These are phyloP conservation scores for Sabellastarte sp. DNA, from an alignment of 2,888 invertebrate genomes.

Conservation along the genomic window DNA sequence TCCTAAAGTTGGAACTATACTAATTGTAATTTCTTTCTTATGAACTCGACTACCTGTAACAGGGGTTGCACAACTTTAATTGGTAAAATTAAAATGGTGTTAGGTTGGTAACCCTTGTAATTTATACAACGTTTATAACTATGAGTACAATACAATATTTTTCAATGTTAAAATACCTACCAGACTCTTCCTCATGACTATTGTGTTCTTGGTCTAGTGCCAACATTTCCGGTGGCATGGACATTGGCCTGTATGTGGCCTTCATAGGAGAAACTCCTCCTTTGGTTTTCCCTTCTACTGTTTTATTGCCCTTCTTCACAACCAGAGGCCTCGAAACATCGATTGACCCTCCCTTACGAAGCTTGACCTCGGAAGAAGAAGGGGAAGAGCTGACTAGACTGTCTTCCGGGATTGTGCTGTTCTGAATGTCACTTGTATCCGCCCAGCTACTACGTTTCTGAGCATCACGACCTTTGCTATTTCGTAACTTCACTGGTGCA, in stretches of 20 bases:
- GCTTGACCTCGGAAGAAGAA: background rate
- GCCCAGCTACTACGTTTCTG: background rate
- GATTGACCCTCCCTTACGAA: background rate
- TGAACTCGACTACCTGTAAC: too few relatives aligned
- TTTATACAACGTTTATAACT: too few relatives aligned
- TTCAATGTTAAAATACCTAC: conserved; percentile 6
- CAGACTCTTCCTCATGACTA: conserved; percentile 12
- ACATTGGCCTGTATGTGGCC: conserved; percentile 30
- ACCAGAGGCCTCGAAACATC: background rate
- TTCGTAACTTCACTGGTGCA: background rate
- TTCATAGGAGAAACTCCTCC: conserved; percentile 21
- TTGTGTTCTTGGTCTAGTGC: conserved; percentile 1
- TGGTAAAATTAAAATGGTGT: too few relatives aligned
- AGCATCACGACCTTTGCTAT: background rate
- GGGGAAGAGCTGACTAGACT: background rate
- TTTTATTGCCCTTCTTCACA: background rate
- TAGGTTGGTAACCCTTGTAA: too few relatives aligned
- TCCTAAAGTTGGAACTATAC: too few relatives aligned
- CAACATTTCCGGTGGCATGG: conserved; percentile 18
- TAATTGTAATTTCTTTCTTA: too few relatives aligned
- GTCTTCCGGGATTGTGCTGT: background rate
- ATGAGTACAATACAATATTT: background rate
- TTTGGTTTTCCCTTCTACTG: background rate
- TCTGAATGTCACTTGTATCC: background rate
- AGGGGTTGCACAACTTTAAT: too few relatives aligned